Evolutionary conservation across 2,113 vertebrate species (phyloP), one percentile per base, ranked within the genome.

Genomic region (Notarius lentiginosus): DNA sequence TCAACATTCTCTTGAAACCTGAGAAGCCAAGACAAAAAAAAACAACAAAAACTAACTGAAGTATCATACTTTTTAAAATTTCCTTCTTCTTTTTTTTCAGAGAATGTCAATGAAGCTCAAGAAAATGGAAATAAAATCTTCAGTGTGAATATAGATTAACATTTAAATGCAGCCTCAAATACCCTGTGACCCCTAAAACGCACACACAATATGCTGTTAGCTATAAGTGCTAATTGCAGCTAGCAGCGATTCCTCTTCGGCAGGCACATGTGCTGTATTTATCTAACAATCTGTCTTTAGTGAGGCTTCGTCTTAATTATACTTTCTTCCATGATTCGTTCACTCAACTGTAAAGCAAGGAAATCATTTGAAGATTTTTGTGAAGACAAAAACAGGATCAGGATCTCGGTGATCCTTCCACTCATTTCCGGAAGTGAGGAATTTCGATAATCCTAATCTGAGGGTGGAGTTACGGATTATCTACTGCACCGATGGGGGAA

Each of bases 371-470:
- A 41, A 24, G 41, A 49, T 10, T 15, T 47, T 20, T 27, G 1
- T 10, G 18, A 53, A 20, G 8, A 18, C n/a, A 79, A 27, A 56
- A 51, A 76, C 20, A 77, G 49, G 24, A 77, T 55, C 27, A 80
- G 77, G 55, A 53, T 56, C 70, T 55, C 60, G 14, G 7, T 76
- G 60, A 34, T 61, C 53, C 47, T 88, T 79, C 91, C 92, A 92
- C 93, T 94, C 56, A 94, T 95, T 95, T 95, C 93, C 92, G 93
- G 94, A 95, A 95, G 92, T 95, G 91, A 94, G 94, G 94, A 90
- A 93, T 95, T 95, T 94, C 93, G 90, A 88, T 95, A 95, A 95
- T 95, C 95, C 94, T 95, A 95, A 95, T 96, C 94, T 94, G 93
- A 93, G 92, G 83, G 88, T 79, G 86, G 84, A 77, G 82, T 70